Evolutionary conservation across 1,140 invertebrate species (phyloP), one percentile per base, ranked within the genome.

Genomic region (Drosophila quadrilineata): DNA sequence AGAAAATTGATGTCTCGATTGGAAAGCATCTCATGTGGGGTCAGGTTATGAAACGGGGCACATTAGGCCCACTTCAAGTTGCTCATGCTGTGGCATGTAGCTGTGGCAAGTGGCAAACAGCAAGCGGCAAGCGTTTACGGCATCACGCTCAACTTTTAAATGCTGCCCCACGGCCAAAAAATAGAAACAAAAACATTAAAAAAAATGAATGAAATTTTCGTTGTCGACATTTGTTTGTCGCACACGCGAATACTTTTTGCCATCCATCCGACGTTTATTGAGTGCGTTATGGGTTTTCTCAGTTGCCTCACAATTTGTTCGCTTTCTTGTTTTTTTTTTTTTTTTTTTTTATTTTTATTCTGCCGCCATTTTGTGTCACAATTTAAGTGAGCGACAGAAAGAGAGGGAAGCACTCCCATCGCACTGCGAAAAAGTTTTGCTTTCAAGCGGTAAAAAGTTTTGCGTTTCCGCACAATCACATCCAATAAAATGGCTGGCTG

Each of bases 381-480:
- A 82, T 82, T 82, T n/a, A n/a, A n/a, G n/a, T n/a, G n/a, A n/a
- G n/a, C n/a, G n/a, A n/a, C n/a, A n/a, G n/a, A n/a, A n/a, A n/a
- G n/a, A n/a, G n/a, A n/a, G n/a, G n/a, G n/a, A n/a, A n/a, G n/a
- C n/a, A n/a, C n/a, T n/a, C n/a, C n/a, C n/a, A n/a, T 84, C 63
- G 72, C 67, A 12, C 6, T 67, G 71, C 46, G 17, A 58, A 68
- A 82, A 82, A 84, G 16, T 84, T 82, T 72, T 46, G 33, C 46
- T 48, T 33, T 38, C 56, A 38, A 35, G 49, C 50, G 60, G 48
- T 36, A 84, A 73, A 84, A 84, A 66, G 68, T 85, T 84, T 64
- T 71, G 67, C 70, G 70, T 79, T 84, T 84, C 79, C 79, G 79
- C 79, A 84, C 79, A 84, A 84, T 84, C 79, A 85, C 79, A 85